These are phyloP conservation scores for Odobenus rosmarus DNA, from an alignment of 2,113 vertebrate genomes.

Conservation along the genomic window DNA sequence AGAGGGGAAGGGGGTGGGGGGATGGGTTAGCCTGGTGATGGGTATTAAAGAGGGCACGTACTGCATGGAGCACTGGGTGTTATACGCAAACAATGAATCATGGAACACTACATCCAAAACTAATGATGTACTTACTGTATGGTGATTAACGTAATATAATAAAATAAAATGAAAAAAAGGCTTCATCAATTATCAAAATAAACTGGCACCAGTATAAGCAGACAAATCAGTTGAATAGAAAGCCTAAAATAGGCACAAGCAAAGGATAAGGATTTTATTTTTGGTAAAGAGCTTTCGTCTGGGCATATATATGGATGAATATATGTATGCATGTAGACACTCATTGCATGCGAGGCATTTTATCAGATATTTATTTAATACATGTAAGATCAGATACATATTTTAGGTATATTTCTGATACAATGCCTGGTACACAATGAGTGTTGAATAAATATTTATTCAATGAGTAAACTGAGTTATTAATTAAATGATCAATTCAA, in stretches of 20 bases:
- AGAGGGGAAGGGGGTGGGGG: too few species aligned
- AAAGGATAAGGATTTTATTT: not conserved
- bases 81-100: too few species aligned
- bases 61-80: too few species aligned
- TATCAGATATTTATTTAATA: not conserved
- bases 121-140: too few species aligned
- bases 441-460: not conserved
- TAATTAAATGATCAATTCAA: not conserved
- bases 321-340: not conserved
- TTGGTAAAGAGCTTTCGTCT: not conserved
- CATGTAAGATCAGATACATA: not conserved
- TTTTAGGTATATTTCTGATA: not conserved
- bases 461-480: not conserved
- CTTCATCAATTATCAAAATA: constrained; percentile 18
- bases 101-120: too few species aligned
- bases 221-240: not conserved
- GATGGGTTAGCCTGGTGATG: too few species aligned
- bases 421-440: not conserved
- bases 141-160: too few species aligned
- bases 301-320: not conserved
- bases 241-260: not conserved
- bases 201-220: not conserved
- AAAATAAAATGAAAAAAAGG: too few species aligned
- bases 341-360: not conserved
- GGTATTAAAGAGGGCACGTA: too few species aligned